Evolutionary conservation across 2,888 invertebrate genomes (phyloP), one percentile per base, ranked within the genome.

Genomic region (Diachrysia chrysitis): DNA sequence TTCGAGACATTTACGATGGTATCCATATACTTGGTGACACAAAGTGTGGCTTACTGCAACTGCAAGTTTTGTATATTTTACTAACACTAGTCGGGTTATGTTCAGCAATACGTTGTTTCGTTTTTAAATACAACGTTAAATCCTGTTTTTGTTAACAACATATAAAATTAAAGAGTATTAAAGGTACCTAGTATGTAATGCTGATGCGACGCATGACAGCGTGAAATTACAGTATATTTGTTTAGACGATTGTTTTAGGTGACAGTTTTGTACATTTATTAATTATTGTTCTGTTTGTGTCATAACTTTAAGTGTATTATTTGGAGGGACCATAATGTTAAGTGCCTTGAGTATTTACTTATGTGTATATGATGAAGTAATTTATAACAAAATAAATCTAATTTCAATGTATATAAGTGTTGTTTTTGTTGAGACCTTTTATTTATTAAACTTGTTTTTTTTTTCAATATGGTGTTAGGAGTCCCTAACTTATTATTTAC

Each of bases 241-340:
- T 76, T 42, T 58, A 63, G 56, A 66, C 63, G 53, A 73, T 76
- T 61, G 29, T 66, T 64, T 73, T 63, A 75, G 69, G 66, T 73
- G 68, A 83, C 70, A 73, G 67, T 86, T 82, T 82, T 84, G 73
- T 84, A 82, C 19, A 79, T 76, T 83, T 82, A 82, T 83, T 82
- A 76, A 81, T 79, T 32, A 16, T 37, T 81, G 72, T 80, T 82
- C 75, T 70, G 69, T 82, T 81, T 77, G 82, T 82, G 83, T 82
- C 81, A 80, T 82, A 81, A 77, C 73, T 86, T 82, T 90, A 86
- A 84, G 85, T 86, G 81, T 85, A 86, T 88, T 85, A 85, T 89
- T 91, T 90, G 86, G 86, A 89, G 94, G 95, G 95, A 94, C 94
- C 95, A 95, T 93, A 92, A 89, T 86, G 79, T 85, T 91, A 93